Percentiles rank a stretch among this genome's conserved stretches.
phyloP scores from a whole-genome alignment of 2,113 vertebrate genomes.

The Scytalopus superciliaris region DNA sequence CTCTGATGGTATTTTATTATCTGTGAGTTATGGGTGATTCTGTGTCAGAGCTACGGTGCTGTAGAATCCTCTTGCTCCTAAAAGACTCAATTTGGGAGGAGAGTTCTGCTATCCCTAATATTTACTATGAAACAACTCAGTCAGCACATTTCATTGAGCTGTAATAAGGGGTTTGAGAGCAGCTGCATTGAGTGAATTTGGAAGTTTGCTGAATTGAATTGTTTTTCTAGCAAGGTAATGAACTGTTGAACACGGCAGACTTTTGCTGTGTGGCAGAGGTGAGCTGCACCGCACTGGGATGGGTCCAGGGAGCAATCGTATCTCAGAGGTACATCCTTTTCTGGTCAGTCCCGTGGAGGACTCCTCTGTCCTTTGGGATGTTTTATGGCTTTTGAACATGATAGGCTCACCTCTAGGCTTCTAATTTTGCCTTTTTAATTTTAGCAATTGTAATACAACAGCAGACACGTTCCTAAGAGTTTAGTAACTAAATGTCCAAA shows the following conservation, averaged over 20 bases:
- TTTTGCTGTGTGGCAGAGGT: not conserved
- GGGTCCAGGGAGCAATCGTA: not conserved
- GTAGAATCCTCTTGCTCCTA: not conserved
- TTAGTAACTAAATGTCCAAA: not conserved
- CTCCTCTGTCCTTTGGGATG: not conserved
- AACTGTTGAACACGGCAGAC: not conserved
- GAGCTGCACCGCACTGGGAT: accelerated
- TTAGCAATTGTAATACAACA: not conserved
- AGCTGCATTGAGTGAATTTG: not conserved
- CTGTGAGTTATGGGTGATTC: conserved; percentile 25
- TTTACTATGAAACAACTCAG: conserved; percentile 21
- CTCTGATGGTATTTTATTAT: conserved; percentile 29
- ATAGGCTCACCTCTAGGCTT: not conserved
- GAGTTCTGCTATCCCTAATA: conserved; percentile 11
- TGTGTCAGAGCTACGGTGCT: not conserved
- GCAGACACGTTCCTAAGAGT: not conserved
- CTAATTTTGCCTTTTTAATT: not conserved
- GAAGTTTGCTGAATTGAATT: conserved; percentile 38
- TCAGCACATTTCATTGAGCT: conserved; percentile 42
- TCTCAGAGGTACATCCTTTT: not conserved
- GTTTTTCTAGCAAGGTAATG: conserved; percentile 39
- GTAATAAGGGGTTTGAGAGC: conserved; percentile 19
- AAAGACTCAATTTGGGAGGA: conserved; percentile 4
- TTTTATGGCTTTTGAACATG: not conserved
- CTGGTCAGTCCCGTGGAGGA: not conserved